Base-by-base conservation (phyloP, 2,888 invertebrate species). In the Ceramica pisi region DNA sequence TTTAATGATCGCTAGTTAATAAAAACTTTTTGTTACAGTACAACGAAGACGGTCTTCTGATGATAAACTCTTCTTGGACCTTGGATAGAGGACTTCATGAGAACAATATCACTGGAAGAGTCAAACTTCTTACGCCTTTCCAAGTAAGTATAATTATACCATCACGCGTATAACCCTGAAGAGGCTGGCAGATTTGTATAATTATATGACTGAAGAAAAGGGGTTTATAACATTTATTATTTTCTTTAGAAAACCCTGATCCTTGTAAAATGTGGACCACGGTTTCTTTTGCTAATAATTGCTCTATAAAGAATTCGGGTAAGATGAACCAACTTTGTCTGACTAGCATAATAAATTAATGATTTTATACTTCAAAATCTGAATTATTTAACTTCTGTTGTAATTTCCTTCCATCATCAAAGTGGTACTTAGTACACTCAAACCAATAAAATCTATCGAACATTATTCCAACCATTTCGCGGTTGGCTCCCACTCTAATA, bases 61-160 rank as follows among this genome's bases (percentile, higher is more conserved):
- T 97, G 90, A 93, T 98, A 10, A 97, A 97, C 85, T 98, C 98
- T 1, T 95, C 96, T 0, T 98, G 98, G 98, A 95, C 96, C 19
- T 84, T 98, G 1, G 93, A 97, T 48, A 96, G 95, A 67, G 96
- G 96, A 46, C 88, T 88, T 0, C 91, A 91, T 0, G 96, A 96
- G 75, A 97, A 96, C 73, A 98, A 98, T 87, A 90, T 98, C 35
- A 97, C 97, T 0, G 98, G 98, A 35, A 96, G 96, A 59, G 95
- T 98, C 0, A 96, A 96, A 6, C 91, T 98, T 38, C 91, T 97
- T 1, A 97, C 97, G 16, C 98, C 98, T 0, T 97, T 98, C 88
- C 92, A 85, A 90, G 95, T 91, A 92, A 92, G 89, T 86, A 61
- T 51, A 3, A 21, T 10, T 21, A 44, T 8, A 48, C 16, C 3